phyloP scores from a whole-genome alignment of 2,113 vertebrate genomes.

The Accipiter virgatus region DNA sequence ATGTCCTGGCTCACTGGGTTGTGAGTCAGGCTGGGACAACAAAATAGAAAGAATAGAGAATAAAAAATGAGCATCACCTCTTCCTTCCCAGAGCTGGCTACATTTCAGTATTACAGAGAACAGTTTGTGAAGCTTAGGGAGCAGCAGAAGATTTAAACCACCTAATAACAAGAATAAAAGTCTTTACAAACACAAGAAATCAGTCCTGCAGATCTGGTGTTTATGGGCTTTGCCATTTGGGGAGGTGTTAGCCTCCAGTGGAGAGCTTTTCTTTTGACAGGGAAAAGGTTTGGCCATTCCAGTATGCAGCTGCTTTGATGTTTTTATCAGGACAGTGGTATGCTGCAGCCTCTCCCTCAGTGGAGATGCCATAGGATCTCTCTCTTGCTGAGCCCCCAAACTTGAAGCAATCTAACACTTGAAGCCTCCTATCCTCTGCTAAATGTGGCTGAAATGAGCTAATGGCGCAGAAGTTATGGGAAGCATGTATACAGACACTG shows the following conservation, averaged over 20 bases:
- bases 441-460: not conserved
- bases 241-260: not conserved
- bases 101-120: not conserved
- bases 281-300: accelerated
- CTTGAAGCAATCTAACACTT: not conserved
- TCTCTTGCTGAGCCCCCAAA: not conserved
- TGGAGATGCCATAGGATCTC: not conserved
- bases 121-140: not conserved
- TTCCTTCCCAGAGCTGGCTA: not conserved
- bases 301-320: accelerated
- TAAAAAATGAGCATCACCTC: not conserved
- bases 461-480: not conserved
- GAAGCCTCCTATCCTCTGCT: not conserved
- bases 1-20: not conserved
- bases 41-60: not conserved
- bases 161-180: not conserved
- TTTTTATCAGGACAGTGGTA: accelerated
- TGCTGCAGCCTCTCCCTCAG: not conserved
- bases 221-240: not conserved
- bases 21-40: not conserved
- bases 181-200: accelerated
- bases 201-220: accelerated
- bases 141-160: not conserved
- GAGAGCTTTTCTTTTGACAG: not conserved
- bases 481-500: not conserved